These are phyloP conservation scores for Brenthis hecate DNA, from an alignment of 2,888 invertebrate genomes.

Conservation along the genomic window DNA sequence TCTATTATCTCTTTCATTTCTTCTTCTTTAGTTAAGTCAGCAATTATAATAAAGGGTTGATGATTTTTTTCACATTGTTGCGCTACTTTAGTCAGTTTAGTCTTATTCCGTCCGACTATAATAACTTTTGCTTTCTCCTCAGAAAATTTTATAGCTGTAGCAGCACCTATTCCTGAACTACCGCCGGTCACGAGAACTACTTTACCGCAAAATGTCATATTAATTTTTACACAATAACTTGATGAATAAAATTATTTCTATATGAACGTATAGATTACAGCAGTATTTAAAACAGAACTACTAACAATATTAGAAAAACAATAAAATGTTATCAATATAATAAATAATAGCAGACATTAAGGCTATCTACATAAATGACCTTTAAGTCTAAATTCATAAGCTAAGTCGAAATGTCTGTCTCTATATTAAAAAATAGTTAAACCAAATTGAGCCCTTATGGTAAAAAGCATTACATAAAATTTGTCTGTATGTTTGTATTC, in stretches of 20 bases:
- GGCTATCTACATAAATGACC: no score
- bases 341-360: not conserved
- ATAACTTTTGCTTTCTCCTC: constrained; percentile 82
- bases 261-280: not conserved
- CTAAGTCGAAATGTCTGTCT: no score
- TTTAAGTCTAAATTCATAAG: no score
- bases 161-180: constrained; percentile 87
- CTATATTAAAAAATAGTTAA: no score
- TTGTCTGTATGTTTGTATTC: no score
- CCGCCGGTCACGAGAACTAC: constrained; percentile 83
- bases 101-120: constrained; percentile 85
- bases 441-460: no score
- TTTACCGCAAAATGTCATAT: constrained; percentile 59
- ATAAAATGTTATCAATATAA: no score
- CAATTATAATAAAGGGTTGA: constrained; percentile 33
- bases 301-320: no score
- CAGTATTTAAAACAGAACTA: not conserved
- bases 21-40: constrained; percentile 38
- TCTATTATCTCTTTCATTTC: constrained; percentile 67
- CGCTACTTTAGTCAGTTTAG: constrained; percentile 83
- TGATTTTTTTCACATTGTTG: constrained; percentile 37
- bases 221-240: not conserved
- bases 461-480: no score
- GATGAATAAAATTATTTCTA: not conserved
- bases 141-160: constrained; percentile 84